These are phyloP conservation scores for Neolamprologus toae DNA, from an alignment of 2,113 vertebrate genomes.

Conservation along the genomic window DNA sequence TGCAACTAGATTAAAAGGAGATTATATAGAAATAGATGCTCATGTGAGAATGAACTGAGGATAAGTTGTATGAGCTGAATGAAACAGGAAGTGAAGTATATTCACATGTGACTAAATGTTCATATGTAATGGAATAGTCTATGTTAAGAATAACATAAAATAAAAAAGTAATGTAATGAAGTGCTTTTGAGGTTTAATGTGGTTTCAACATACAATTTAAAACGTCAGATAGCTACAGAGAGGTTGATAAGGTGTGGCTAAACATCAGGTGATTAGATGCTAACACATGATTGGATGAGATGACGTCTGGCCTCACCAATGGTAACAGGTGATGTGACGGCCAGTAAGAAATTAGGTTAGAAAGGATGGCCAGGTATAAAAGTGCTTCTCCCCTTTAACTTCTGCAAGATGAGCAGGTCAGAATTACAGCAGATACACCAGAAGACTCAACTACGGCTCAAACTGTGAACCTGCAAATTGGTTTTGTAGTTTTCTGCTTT, in stretches of 20 bases:
- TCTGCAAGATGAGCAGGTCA: background rate
- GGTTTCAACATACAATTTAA: background rate
- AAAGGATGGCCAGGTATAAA: background rate
- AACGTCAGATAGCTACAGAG: fast-evolving
- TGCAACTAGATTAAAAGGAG: background rate
- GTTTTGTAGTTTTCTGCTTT: background rate
- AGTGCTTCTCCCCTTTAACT: background rate
- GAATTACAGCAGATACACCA: background rate
- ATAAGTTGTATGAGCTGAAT: background rate
- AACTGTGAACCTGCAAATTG: background rate
- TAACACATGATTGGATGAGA: background rate
- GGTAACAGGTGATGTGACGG: background rate
- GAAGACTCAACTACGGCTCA: fast-evolving
- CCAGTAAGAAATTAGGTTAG: fast-evolving
- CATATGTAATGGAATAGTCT: background rate
- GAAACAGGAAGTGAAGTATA: background rate
- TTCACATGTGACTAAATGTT: background rate
- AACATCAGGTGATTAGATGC: background rate
- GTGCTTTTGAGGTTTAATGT: background rate
- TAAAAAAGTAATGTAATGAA: background rate
- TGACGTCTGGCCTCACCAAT: background rate
- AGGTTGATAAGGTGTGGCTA: background rate
- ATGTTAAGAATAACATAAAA: background rate
- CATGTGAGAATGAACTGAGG: background rate
- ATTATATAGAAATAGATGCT: background rate